Evolutionary conservation across 2,113 vertebrate species (phyloP), one percentile per base, ranked within the genome.

Genomic region (Myiagra hebetior): DNA sequence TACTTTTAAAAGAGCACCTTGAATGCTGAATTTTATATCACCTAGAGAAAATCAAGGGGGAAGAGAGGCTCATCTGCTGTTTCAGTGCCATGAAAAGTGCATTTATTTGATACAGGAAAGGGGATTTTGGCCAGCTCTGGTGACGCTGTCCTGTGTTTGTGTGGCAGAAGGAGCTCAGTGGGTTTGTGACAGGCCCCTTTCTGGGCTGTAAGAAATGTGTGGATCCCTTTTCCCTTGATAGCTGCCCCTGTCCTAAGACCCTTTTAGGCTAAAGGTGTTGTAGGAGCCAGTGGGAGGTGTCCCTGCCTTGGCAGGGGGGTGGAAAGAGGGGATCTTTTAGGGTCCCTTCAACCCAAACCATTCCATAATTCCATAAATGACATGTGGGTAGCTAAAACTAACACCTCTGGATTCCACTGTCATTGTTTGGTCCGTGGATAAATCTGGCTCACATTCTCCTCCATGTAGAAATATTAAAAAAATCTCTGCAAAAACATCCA

Each of bases 1-100:
- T 96, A 94, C 83, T 94, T 97, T 94, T 62, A 35, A 85, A 95
- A 94, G 85, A 95, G 93, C 93, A 92, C 92, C 95, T 94, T 94
- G 93, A 70, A 27, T 79, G 72, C 79, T 92, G 93, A 78, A 77
- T 96, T 96, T 90, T 91, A 39, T 77, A 88, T 91, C 60, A 81
- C 55, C 56, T 41, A 13, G 52, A 81, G 75, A 67, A 86, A 88
- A 84, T 5, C 20, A 28, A 21, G 42, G 33, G 52, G 59, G 27
- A 39, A 86, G 55, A 53, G 85, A 75, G 83, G 56, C 83, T 94
- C 37, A 8, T 60, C 31, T 72, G 75, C 85, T 85, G 2, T 22
- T 57, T 72, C 46, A 59, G 33, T 22, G 11, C n/a, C 24, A 1
- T 4, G 18, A 13, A 50, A 62, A 65, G 67, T 27, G 18, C 2